phyloP scores from a whole-genome alignment of 2,797 vertebrate species.

The Paedocypris micromegethes region DNA sequence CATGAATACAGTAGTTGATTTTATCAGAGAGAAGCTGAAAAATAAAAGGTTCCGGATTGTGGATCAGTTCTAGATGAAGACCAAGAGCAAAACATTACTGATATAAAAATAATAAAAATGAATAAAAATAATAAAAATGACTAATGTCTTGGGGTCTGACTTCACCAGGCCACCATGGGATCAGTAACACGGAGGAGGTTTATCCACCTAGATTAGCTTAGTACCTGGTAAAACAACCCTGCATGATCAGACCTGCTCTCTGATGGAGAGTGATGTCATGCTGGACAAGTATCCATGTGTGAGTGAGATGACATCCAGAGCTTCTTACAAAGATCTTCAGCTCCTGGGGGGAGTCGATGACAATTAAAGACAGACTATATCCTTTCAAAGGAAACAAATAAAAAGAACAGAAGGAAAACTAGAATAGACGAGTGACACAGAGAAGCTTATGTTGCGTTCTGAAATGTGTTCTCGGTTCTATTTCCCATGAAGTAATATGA shows the following conservation, averaged over 20 bases:
- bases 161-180: not conserved
- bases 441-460: conserved; percentile 1
- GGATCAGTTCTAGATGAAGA: too few relatives aligned
- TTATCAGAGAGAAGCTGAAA: too few relatives aligned
- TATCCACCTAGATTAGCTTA: not conserved
- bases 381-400: not conserved
- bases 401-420: conserved; percentile 1
- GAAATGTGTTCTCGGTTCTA: conserved; percentile 2
- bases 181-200: not conserved
- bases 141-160: not conserved
- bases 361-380: conserved; percentile 10
- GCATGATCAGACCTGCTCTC: conserved; percentile 1
- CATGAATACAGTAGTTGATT: too few relatives aligned
- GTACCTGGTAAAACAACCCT: conserved; percentile 9
- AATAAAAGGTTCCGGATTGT: too few relatives aligned
- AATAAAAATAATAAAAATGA: too few relatives aligned
- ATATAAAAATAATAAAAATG: too few relatives aligned
- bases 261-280: not conserved
- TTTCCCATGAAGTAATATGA: not conserved
- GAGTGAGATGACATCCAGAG: not conserved
- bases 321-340: not conserved
- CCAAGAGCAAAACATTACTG: too few relatives aligned
- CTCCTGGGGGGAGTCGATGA: conserved; percentile 1
- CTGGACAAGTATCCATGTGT: not conserved
- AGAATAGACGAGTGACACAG: not conserved